Evolutionary conservation across 2,113 vertebrate species (phyloP).

Genomic region (Hoplias malabaricus): DNA sequence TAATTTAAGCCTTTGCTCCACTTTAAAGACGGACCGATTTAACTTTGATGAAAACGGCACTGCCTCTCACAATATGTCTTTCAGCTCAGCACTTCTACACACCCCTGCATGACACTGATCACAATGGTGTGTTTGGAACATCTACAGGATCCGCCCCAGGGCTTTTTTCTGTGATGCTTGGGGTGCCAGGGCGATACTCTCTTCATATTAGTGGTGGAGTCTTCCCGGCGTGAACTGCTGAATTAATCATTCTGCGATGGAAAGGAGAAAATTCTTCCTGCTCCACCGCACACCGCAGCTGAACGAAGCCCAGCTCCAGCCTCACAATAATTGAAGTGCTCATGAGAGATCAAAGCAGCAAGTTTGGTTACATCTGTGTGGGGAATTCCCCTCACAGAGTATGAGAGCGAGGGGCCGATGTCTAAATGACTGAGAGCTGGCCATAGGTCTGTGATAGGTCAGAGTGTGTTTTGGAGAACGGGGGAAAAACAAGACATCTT

Average conservation of each 20-base stretch:
- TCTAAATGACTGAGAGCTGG: background rate
- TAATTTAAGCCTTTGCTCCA: constrained; percentile 75
- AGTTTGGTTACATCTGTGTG: constrained; percentile 48
- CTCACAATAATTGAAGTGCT: constrained; percentile 51
- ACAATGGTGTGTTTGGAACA: constrained; percentile 26
- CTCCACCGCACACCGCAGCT: constrained; percentile 42
- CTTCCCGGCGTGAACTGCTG: constrained; percentile 45
- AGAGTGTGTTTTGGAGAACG: background rate
- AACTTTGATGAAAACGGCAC: constrained; percentile 63
- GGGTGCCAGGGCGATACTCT: constrained; percentile 30
- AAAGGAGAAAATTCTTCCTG: constrained; percentile 32
- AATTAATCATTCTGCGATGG: constrained; percentile 51
- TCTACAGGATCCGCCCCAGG: constrained; percentile 24
- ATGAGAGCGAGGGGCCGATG: background rate
- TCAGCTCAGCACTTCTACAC: constrained; percentile 41
- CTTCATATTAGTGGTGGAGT: constrained; percentile 32
- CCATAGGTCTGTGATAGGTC: background rate
- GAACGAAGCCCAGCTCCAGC: constrained; percentile 37
- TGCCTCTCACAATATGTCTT: constrained; percentile 48
- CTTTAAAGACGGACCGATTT: constrained; percentile 75
- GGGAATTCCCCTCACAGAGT: constrained; percentile 32
- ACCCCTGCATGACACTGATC: constrained; percentile 30
- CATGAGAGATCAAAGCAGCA: constrained; percentile 44
- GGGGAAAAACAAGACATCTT: background rate
- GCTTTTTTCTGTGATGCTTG: background rate